Base-by-base conservation (phyloP, 2,113 vertebrate species). In the Xiphophorus maculatus region DNA sequence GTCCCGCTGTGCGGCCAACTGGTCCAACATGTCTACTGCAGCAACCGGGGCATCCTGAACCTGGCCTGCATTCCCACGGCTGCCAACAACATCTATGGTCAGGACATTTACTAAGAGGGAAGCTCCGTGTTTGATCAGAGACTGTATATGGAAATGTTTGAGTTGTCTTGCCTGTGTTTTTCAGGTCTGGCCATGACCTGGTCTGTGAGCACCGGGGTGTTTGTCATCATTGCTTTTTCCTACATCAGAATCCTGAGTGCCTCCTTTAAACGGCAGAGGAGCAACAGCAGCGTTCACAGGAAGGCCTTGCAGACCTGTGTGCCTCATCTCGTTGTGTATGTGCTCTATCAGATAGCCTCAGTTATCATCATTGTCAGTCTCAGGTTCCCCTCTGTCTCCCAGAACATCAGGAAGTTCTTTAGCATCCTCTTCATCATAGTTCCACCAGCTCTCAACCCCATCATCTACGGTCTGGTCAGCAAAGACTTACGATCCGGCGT, bases 11-110 rank as follows among this genome's bases (percentile, higher is more conserved):
- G 92, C 61, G 83, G 87, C 2, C 79, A 40, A 5, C n/a, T 8
- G 42, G 85, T 93, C 73, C n/a, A 29, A 22, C 87, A 92, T 0
- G 80, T 89, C 6, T 93, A 91, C 83, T 89, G 89, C 81, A 91
- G 86, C 80, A 93, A 93, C 68, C 72, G 89, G 5, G 44, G n/a
- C 1, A 92, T 93, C 32, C 66, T 93, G 14, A 44, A 6, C 11
- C 69, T 91, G 75, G 87, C 88, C n/a, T 93, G 90, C 70, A 29
- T 32, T 0, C 73, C 90, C 51, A 91, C 89, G 0, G 74, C 86
- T 0, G 2, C 28, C 0, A 83, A 62, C 32, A 42, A 92, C 64
- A 80, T 88, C 79, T 92, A 91, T 13, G 91, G 91, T 87, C 9
- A 69, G 76, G 71, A 22, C 51, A n/a, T 42, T 42, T 42, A 42